These are phyloP conservation scores for Tinamus major DNA, from an alignment of 2,797 vertebrate genomes.

Conservation along the genomic window DNA sequence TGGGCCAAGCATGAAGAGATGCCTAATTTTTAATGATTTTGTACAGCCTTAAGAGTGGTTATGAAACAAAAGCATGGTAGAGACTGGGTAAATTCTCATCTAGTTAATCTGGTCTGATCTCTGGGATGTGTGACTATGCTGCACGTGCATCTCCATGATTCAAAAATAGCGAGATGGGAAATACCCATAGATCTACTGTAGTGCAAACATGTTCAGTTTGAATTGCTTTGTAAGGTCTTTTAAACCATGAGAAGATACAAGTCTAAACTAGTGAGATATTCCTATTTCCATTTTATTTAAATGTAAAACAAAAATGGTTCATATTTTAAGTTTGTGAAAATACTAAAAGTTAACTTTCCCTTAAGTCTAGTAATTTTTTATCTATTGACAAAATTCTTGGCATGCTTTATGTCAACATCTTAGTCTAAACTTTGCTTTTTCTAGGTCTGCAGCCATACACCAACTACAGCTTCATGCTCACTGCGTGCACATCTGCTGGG, in stretches of 20 bases:
- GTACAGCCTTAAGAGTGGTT: neutral
- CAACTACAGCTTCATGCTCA: constrained; percentile 88
- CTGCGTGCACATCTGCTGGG: constrained; percentile 88
- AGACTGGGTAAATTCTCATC: neutral
- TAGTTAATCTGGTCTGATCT: neutral
- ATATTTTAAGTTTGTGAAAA: neutral
- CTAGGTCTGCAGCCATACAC: constrained; percentile 88
- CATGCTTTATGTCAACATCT: constrained; percentile 14
- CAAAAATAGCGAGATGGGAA: neutral
- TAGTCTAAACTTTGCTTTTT: constrained; percentile 53
- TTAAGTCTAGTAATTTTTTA: neutral
- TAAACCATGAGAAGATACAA: neutral
- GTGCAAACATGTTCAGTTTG: neutral
- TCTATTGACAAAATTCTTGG: neutral
- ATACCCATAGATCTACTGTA: neutral
- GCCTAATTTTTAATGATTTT: neutral
- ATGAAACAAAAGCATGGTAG: neutral
- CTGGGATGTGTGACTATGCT: neutral
- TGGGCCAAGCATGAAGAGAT: neutral
- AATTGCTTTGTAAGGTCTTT: neutral
- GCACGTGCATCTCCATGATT: neutral
- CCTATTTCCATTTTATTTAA: neutral
- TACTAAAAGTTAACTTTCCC: neutral
- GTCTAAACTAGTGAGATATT: neutral
- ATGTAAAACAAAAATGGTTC: neutral